phyloP scores from a whole-genome alignment of 1,140 invertebrate species.

The Chrysomallon squamiferum region DNA sequence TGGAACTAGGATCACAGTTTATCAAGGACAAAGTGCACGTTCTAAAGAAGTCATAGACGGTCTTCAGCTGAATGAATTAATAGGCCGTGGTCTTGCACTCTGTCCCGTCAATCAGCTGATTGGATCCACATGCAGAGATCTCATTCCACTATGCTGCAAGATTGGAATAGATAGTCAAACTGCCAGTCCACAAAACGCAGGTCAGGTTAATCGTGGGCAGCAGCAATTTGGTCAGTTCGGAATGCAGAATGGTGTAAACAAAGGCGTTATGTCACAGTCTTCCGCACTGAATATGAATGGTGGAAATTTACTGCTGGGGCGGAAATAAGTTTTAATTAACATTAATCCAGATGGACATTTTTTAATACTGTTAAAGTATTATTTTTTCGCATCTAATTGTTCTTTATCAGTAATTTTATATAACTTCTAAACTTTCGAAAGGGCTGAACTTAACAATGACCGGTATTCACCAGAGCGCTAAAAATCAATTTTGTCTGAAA shows the following conservation, averaged over 20 bases:
- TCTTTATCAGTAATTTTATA: too few species aligned
- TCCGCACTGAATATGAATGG: too few species aligned
- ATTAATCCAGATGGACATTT: too few species aligned
- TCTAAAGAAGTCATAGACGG: background rate
- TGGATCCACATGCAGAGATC: background rate
- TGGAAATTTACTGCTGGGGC: too few species aligned
- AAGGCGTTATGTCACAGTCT: background rate
- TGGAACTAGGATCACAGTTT: background rate
- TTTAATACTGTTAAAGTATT: too few species aligned
- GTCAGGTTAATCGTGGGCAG: too few species aligned
- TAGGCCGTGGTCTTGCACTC: background rate
- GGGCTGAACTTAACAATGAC: too few species aligned
- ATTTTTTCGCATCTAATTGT: too few species aligned
- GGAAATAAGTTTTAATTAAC: too few species aligned
- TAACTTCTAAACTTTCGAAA: too few species aligned
- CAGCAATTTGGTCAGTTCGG: slow-evolving; percentile 3
- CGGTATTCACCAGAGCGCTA: too few species aligned
- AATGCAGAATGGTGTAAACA: slow-evolving; percentile 1
- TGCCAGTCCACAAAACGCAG: background rate
- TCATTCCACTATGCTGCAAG: slow-evolving; percentile 5
- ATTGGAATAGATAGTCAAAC: background rate
- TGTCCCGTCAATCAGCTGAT: background rate
- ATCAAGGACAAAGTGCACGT: background rate
- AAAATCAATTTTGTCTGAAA: too few species aligned
- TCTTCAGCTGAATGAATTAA: background rate